phyloP scores from a whole-genome alignment of 2,888 invertebrate species.

The Mesoligia furuncula region DNA sequence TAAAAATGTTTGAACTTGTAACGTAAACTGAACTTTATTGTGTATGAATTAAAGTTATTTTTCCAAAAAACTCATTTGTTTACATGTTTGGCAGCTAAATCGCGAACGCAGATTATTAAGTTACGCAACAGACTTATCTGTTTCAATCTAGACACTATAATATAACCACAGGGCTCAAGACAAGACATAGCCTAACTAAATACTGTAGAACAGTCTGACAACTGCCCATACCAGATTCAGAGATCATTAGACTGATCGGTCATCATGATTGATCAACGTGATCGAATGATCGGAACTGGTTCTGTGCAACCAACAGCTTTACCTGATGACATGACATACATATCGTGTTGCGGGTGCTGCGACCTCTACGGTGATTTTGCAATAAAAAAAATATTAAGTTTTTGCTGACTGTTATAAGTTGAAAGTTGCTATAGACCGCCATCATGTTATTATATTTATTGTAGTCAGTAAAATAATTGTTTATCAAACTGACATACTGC shows the following conservation, averaged over 20 bases:
- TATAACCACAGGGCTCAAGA: background rate
- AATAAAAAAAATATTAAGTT: slow-evolving; percentile 30
- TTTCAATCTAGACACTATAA: background rate
- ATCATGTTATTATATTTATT: background rate
- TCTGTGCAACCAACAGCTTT: slow-evolving; percentile 15
- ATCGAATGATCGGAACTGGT: slow-evolving; percentile 32
- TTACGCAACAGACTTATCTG: background rate
- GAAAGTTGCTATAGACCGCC: slow-evolving; percentile 9
- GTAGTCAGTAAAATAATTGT: too few species aligned
- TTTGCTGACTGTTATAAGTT: slow-evolving; percentile 18
- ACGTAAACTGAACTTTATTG: too few species aligned
- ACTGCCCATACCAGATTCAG: slow-evolving; percentile 14
- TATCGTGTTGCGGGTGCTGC: slow-evolving; percentile 17
- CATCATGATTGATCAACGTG: slow-evolving; percentile 37
- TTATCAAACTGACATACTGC: too few species aligned
- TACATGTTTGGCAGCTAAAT: too few species aligned
- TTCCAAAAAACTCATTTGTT: too few species aligned
- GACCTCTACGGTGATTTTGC: slow-evolving; percentile 35
- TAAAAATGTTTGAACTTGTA: too few species aligned
- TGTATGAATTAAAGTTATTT: too few species aligned
- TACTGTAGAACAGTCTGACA: background rate
- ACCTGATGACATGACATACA: slow-evolving; percentile 56
- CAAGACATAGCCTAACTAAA: background rate
- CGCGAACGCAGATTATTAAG: too few species aligned
- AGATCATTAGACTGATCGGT: background rate